Evolutionary conservation across 2,113 vertebrate genomes (phyloP).

Genomic region (Prietella phreatophila): DNA sequence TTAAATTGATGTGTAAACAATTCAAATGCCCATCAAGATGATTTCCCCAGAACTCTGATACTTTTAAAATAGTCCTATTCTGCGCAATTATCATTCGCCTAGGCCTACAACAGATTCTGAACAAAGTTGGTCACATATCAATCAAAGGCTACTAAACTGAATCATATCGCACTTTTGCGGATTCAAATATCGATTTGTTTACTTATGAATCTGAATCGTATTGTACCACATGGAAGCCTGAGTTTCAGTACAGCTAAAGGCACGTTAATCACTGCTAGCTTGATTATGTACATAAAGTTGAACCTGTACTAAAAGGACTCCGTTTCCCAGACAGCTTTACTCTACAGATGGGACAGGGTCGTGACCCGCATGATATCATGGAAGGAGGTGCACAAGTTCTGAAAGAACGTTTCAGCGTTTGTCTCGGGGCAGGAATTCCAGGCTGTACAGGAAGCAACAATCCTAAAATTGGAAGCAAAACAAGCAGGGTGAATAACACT

Average conservation of each 20-base stretch:
- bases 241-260: not conserved
- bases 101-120: not conserved
- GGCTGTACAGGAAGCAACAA: constrained; percentile 73
- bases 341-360: constrained; percentile 77
- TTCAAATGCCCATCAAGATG: not conserved
- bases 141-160: not conserved
- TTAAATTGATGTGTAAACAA: not conserved
- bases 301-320: not conserved
- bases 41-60: not conserved
- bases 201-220: not conserved
- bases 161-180: not conserved
- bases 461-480: constrained; percentile 68
- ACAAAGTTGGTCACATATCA: not conserved
- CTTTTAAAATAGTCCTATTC: not conserved
- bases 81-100: not conserved
- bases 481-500: not conserved
- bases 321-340: constrained; percentile 21
- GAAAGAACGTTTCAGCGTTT: constrained; percentile 78
- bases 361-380: constrained; percentile 82
- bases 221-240: not conserved
- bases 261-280: not conserved
- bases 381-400: constrained; percentile 72
- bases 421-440: constrained; percentile 90
- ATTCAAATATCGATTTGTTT: not conserved
- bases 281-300: not conserved